phyloP scores from a whole-genome alignment of 1,140 invertebrate species.

The Diachasmimorpha longicaudata region DNA sequence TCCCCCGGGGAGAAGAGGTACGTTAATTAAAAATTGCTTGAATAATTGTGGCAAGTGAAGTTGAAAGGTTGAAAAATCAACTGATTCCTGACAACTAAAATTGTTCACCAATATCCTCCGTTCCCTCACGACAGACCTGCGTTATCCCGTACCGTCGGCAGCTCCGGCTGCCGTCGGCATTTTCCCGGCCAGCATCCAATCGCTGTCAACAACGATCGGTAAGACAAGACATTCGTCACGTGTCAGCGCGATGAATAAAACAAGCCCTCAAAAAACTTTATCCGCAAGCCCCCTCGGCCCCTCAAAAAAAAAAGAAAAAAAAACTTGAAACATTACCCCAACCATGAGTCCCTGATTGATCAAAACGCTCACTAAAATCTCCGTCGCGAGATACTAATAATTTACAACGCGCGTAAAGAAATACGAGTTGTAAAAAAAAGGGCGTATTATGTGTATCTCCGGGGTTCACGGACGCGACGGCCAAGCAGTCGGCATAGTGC shows the following conservation, averaged over 20 bases:
- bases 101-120: not conserved
- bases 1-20: no score
- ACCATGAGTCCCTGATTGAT: not conserved
- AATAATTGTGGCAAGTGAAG: no score
- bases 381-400: not conserved
- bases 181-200: not conserved
- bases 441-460: constrained; percentile 3
- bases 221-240: constrained; percentile 40
- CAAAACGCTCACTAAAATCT: not conserved
- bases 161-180: constrained; percentile 12
- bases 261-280: constrained; percentile 8
- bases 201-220: constrained; percentile 37
- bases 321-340: not conserved
- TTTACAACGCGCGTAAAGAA: not conserved
- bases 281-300: not conserved
- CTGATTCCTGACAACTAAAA: not conserved
- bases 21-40: no score
- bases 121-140: no score
- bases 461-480: constrained; percentile 24
- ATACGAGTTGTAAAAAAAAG: not conserved
- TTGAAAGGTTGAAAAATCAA: no score
- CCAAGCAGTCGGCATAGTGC: not conserved
- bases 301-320: constrained; percentile 16
- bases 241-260: constrained; percentile 32
- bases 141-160: not conserved